These are phyloP conservation scores for Popillia japonica DNA, from an alignment of 1,140 invertebrate genomes.

Conservation along the genomic window DNA sequence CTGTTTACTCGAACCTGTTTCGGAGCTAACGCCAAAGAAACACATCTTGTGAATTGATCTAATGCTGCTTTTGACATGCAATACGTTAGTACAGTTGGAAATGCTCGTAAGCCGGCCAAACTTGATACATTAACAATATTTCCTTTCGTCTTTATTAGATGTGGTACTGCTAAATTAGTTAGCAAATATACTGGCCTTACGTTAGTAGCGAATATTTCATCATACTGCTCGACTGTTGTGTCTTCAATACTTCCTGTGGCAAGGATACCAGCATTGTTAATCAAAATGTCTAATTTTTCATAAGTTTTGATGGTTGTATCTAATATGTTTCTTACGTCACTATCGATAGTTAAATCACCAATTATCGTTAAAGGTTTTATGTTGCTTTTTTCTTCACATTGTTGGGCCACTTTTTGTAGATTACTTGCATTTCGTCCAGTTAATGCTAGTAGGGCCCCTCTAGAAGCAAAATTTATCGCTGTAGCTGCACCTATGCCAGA, in stretches of 20 bases:
- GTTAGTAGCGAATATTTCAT: slow-evolving; percentile 77
- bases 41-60: slow-evolving; percentile 81
- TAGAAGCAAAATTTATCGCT: slow-evolving; percentile 75
- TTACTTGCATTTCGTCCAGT: slow-evolving; percentile 80
- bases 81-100: slow-evolving; percentile 72
- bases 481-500: slow-evolving; percentile 87
- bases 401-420: slow-evolving; percentile 69
- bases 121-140: slow-evolving; percentile 84
- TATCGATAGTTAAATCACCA: slow-evolving; percentile 71
- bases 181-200: slow-evolving; percentile 78
- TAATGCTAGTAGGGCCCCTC: slow-evolving; percentile 74
- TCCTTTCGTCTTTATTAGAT: slow-evolving; percentile 75
- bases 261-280: slow-evolving; percentile 84
- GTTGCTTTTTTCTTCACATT: slow-evolving; percentile 64
- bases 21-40: slow-evolving; percentile 71
- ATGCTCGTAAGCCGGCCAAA: slow-evolving; percentile 74
- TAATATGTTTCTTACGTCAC: slow-evolving; percentile 69
- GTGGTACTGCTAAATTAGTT: slow-evolving; percentile 77
- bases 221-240: slow-evolving; percentile 76
- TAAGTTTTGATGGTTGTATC: slow-evolving; percentile 69
- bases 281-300: slow-evolving; percentile 71
- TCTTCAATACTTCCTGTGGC: slow-evolving; percentile 77
- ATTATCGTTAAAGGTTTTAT: slow-evolving; percentile 59
- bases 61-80: slow-evolving; percentile 84
- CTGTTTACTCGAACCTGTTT: slow-evolving; percentile 76